Evolutionary conservation across 2,888 invertebrate genomes (phyloP).

Genomic region (Trachelus iudaicus): DNA sequence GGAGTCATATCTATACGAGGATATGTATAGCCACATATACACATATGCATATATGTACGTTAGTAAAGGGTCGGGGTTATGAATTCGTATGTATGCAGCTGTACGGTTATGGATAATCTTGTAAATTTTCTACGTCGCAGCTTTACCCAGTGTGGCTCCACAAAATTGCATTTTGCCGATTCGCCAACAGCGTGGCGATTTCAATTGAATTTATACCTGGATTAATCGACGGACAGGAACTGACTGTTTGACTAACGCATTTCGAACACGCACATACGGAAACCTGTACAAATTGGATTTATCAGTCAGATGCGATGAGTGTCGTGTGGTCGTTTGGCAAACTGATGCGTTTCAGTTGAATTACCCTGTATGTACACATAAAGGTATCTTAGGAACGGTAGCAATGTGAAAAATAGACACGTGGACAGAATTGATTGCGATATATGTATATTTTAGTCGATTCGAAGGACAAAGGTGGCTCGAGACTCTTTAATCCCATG

Average conservation of each 20-base stretch:
- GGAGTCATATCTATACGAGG: neutral
- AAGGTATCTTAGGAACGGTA: neutral
- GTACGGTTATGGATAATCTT: constrained; percentile 13
- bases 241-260: constrained; percentile 4
- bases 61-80: neutral
- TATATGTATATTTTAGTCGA: neutral
- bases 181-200: neutral
- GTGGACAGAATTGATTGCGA: neutral
- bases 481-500: neutral
- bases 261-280: neutral
- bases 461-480: neutral
- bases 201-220: constrained; percentile 31
- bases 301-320: neutral
- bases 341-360: neutral
- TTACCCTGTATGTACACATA: neutral
- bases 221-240: constrained; percentile 31
- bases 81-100: neutral
- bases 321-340: neutral
- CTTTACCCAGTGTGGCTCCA: constrained; percentile 22
- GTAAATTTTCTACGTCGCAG: constrained; percentile 33
- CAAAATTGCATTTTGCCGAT: constrained; percentile 36
- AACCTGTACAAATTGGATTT: neutral
- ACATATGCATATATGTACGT: neutral
- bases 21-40: neutral
- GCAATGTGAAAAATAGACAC: neutral